Evolutionary conservation across 2,113 vertebrate genomes (phyloP), one percentile per base, ranked within the genome.

Genomic region (Oenanthe oenanthe): DNA sequence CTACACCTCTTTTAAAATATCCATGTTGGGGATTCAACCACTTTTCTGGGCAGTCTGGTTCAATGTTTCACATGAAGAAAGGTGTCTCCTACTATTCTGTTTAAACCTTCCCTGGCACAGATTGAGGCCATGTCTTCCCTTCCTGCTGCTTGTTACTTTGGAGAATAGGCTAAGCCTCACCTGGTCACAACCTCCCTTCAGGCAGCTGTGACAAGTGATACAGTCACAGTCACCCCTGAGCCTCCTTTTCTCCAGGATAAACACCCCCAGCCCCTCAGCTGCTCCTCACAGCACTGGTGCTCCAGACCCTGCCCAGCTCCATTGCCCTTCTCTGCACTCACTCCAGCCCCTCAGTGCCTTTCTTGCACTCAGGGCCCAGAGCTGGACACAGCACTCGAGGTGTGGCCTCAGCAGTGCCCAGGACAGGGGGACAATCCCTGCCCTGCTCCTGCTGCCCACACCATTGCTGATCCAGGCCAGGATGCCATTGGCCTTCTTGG

Each of bases 171-270:
- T 2, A 14, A 77, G 4, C 1, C 4, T 1, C 7, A 51, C 11
- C 16, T 17, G 28, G 10, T 1, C 21, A 71, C 9, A 36, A 0
- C 1, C 24, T 71, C 36, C 32, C n/a, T 19, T 17, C 42, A 50
- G 63, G 22, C 1, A 72, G 6, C 0, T 31, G 6, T 22, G 4
- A 3, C 4, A 9, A 70, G 8, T 18, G 22, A 16, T 5, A 22
- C 22, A 6, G 12, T 34, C 13, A 1, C 22, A 5, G 12, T 34
- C 13, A 1, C 17, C 38, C 19, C 19, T 17, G 12, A 83, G 14
- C 25, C 70, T 68, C 17, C n/a, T 68, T 32, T 56, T 42, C 47
- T 40, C 14, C 40, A 48, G 25, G 15, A 3, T 21, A 6, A 54
- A 68, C 47, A 47, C 13, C 17, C 20, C 10, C 62, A 68, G n/a